These are phyloP conservation scores for Phocoena sinus DNA, from an alignment of 2,113 vertebrate species.

Conservation along the genomic window DNA sequence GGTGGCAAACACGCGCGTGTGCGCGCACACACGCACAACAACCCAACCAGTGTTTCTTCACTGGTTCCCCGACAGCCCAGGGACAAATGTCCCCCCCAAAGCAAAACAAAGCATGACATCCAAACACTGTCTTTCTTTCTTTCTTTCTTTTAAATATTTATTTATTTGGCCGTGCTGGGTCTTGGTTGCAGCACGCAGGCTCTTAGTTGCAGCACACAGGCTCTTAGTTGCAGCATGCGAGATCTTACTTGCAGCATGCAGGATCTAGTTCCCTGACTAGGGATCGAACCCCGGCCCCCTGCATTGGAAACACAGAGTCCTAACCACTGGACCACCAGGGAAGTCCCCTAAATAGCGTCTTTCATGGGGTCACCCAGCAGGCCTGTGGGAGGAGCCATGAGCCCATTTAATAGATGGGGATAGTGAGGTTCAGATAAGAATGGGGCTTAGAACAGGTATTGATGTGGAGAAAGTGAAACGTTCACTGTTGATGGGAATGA, in stretches of 20 bases:
- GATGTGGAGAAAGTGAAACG: not conserved
- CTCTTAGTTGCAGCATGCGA: too few relatives aligned
- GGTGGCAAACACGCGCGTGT: not conserved
- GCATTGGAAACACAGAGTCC: too few relatives aligned
- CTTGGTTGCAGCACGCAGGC: too few relatives aligned
- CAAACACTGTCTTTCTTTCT: fast-evolving
- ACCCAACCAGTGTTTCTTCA: not conserved
- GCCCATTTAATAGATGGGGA: not conserved
- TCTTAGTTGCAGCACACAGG: too few relatives aligned
- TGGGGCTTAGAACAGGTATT: not conserved
- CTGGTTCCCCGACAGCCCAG: not conserved
- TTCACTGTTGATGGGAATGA: not conserved
- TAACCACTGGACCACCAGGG: too few relatives aligned
- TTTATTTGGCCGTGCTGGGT: too few relatives aligned
- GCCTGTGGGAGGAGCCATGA: not conserved
- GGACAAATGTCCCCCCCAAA: not conserved
- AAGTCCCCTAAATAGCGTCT: fast-evolving
- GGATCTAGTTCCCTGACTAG: too few relatives aligned
- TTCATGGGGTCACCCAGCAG: not conserved
- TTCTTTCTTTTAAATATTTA: too few relatives aligned
- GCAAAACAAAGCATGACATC: not conserved
- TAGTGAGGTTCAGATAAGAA: not conserved
- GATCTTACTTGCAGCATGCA: too few relatives aligned
- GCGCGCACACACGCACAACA: too few relatives aligned
- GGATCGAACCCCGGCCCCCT: too few relatives aligned